Percentiles rank a stretch among this genome's conserved stretches.
These are phyloP conservation scores for Melieria picta DNA, from an alignment of 2,888 invertebrate genomes.

Conservation along the genomic window DNA sequence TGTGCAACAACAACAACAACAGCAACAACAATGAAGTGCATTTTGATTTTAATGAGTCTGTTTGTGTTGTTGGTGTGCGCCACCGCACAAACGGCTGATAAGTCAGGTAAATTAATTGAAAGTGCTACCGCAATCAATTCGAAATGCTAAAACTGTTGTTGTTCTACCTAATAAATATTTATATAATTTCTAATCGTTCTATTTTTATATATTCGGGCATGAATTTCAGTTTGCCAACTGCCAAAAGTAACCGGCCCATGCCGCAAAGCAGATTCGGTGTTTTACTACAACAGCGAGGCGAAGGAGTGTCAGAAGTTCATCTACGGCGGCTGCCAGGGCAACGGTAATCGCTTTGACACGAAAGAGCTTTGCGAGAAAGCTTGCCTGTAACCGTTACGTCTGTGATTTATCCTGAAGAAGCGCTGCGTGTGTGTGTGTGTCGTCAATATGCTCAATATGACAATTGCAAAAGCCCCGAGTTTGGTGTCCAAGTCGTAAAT, in stretches of 20 bases:
- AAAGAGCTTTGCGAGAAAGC: slow-evolving; percentile 47
- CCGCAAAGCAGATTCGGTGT: slow-evolving; percentile 41
- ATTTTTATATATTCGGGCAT: neutral
- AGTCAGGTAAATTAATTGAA: slow-evolving; percentile 39
- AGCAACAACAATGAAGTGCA: slow-evolving; percentile 28
- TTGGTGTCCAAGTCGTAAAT: too few species aligned
- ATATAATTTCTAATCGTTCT: slow-evolving; percentile 8
- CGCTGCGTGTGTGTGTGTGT: too few species aligned
- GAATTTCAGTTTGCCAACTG: slow-evolving; percentile 44
- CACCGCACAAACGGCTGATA: slow-evolving; percentile 41
- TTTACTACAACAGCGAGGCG: slow-evolving; percentile 43
- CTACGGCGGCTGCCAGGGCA: slow-evolving; percentile 52
- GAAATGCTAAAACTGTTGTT: neutral
- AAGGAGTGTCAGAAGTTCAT: slow-evolving; percentile 48
- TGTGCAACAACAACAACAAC: neutral
- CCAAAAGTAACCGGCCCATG: slow-evolving; percentile 49
- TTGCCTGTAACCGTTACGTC: slow-evolving; percentile 40
- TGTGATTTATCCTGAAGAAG: too few species aligned
- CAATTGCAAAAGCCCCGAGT: too few species aligned
- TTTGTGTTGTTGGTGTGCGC: slow-evolving; percentile 41
- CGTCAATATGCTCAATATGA: too few species aligned
- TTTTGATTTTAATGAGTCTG: slow-evolving; percentile 40
- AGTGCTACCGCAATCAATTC: neutral
- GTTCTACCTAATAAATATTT: too few species aligned
- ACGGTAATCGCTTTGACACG: slow-evolving; percentile 47